A percentile compares a stretch with the other conserved stretches of the same genome.
phyloP scores from a whole-genome alignment of 2,113 vertebrate species.

The Pithys albifrons region DNA sequence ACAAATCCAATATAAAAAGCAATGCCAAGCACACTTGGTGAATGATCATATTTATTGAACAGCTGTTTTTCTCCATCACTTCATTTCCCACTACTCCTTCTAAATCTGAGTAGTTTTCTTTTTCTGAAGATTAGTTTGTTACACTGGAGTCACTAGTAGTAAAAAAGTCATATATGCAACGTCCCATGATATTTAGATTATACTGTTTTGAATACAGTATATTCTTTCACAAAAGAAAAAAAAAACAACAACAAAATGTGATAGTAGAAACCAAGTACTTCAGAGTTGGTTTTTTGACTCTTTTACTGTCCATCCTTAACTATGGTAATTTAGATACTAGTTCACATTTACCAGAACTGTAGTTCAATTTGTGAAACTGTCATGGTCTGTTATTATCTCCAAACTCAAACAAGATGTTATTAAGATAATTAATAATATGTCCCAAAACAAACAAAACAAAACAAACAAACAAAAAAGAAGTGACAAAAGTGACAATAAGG shows the following conservation, averaged over 20 bases:
- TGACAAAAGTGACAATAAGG: not conserved
- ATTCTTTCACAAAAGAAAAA: not conserved
- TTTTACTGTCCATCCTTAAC: not conserved
- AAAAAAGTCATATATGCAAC: not conserved
- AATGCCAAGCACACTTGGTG: not conserved
- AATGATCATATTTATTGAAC: not conserved
- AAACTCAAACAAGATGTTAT: not conserved
- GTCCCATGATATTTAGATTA: not conserved
- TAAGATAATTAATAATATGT: not conserved
- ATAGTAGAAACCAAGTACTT: not conserved
- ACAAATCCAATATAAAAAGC: not conserved
- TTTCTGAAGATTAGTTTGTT: not conserved
- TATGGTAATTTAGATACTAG: not conserved
- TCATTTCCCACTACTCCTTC: not conserved
- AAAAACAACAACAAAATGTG: not conserved
- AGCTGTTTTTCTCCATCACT: not conserved
- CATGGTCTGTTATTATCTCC: not conserved
- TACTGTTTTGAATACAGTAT: not conserved
- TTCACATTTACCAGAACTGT: not conserved
- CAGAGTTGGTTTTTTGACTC: not conserved
- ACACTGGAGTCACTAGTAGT: not conserved
- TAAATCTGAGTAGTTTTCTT: not conserved
- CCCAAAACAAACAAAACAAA: not conserved
- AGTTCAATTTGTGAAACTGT: not conserved
- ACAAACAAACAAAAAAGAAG: accelerated